Percentiles rank a stretch among this genome's conserved stretches.
Conservation (phyloP, 2,113 vertebrate species). For the Tautogolabrus adspersus region DNA sequence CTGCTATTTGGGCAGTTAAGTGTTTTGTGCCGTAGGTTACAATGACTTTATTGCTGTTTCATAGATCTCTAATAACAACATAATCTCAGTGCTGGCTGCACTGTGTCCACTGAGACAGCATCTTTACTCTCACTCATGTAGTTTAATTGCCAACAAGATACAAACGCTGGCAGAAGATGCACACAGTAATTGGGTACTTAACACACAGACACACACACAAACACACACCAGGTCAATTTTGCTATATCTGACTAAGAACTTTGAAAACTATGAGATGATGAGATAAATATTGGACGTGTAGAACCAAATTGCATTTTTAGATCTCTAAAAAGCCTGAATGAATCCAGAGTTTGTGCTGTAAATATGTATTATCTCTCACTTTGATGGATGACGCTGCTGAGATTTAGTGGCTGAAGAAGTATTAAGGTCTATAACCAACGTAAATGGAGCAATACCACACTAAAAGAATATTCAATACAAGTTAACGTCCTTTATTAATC, state of each 20-base stretch:
- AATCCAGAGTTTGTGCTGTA: not conserved
- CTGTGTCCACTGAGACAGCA: constrained; percentile 25
- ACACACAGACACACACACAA: constrained; percentile 8
- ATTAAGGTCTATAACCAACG: not conserved
- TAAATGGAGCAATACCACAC: too few species aligned
- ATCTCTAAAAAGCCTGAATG: not conserved
- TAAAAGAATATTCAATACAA: too few species aligned
- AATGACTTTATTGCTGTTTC: constrained; percentile 13
- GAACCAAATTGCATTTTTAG: not conserved
- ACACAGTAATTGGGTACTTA: constrained; percentile 48
- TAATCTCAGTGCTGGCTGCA: constrained; percentile 9
- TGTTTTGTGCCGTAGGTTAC: not conserved
- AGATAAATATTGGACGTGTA: not conserved
- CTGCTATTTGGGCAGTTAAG: constrained; percentile 10
- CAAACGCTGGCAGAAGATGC: constrained; percentile 37
- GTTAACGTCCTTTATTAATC: too few species aligned
- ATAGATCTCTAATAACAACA: constrained; percentile 44
- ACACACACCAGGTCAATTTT: constrained; percentile 4
- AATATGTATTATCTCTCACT: not conserved
- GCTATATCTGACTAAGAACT: not conserved
- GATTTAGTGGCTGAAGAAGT: not conserved
- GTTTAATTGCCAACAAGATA: constrained; percentile 47
- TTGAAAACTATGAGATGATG: not conserved
- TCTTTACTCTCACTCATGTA: constrained; percentile 37
- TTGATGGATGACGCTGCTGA: not conserved